Evolutionary conservation across 2,113 vertebrate species (phyloP), one percentile per base, ranked within the genome.

Genomic region (Onychostoma macrolepis): DNA sequence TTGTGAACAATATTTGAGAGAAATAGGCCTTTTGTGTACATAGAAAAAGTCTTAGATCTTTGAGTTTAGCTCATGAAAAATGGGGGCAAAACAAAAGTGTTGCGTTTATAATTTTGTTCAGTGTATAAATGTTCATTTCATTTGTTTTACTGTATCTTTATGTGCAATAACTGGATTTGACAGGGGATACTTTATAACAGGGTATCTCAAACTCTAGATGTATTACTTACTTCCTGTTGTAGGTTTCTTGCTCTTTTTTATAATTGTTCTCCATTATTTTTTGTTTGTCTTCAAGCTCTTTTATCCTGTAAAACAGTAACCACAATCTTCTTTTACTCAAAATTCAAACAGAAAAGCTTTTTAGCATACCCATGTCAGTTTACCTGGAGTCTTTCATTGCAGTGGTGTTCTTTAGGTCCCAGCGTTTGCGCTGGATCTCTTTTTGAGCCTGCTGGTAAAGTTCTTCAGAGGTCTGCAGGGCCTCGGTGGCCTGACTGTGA

Each of bases 331-430:
- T 15, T 30, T 4, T 6, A 9, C 50, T 56, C 2, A 13, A 48
- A 83, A 36, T 45, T 2, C 4, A 6, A 82, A 50, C 5, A 77
- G 1, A 43, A 48, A 19, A 33, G 6, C 9, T 28, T 56, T 53
- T 45, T 41, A 19, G 9, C 12, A 75, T 21, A 50, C 0, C 5
- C 67, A 28, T 67, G 56, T 56, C 75, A 28, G 6, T 9, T 75
- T 80, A 96, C 96, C 92, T 93, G 69, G 92, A 84, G 24, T 96
- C 92, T 87, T 95, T 96, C 87, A 92, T 74, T 4, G 94, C 92
- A 4, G 88, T 88, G 26, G 94, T 84, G 83, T 94, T 90, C 26
- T 86, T 91, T 19, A 95, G 87, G 72, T 95, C 93, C 91, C 76
- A 91, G 12, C 93, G 92, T 26, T 82, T 91, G 19, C 26, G 85